These are phyloP conservation scores for Syndactyla subalaris DNA, from an alignment of 2,797 vertebrate species.

Conservation along the genomic window DNA sequence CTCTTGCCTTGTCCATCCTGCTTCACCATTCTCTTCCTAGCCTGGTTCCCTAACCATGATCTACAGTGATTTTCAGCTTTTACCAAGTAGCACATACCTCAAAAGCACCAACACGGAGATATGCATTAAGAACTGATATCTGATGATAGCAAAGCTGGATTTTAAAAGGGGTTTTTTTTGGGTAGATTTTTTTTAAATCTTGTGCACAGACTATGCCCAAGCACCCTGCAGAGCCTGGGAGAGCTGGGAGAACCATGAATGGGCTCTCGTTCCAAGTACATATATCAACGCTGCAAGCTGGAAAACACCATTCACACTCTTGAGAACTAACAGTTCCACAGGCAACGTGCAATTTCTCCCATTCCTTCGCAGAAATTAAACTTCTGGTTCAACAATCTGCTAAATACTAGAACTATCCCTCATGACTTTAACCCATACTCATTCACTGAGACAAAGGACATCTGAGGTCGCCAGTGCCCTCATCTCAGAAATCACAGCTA, in stretches of 20 bases:
- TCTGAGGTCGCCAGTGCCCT: not conserved
- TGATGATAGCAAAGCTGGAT: not conserved
- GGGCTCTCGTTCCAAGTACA: not conserved
- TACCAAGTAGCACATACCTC: not conserved
- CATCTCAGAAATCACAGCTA: not conserved
- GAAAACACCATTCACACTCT: not conserved
- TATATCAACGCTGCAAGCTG: not conserved
- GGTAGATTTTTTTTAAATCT: not conserved
- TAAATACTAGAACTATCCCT: not conserved
- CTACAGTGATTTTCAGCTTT: not conserved
- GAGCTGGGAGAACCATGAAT: not conserved
- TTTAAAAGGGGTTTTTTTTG: not conserved
- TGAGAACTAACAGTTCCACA: not conserved
- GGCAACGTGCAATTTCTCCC: not conserved
- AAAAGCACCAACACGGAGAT: not conserved
- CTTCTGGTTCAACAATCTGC: not conserved
- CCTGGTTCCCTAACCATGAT: not conserved
- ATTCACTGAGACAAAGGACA: not conserved
- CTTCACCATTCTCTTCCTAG: not conserved
- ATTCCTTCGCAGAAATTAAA: not conserved
- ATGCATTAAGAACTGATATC: not conserved
- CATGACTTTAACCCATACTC: not conserved
- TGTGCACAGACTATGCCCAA: not conserved
- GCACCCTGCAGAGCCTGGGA: not conserved
- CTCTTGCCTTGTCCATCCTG: not conserved